Percentiles rank a stretch among this genome's conserved stretches.
Evolutionary conservation across 1,140 invertebrate species (phyloP).

Genomic region (Propsilocerus akamusi): DNA sequence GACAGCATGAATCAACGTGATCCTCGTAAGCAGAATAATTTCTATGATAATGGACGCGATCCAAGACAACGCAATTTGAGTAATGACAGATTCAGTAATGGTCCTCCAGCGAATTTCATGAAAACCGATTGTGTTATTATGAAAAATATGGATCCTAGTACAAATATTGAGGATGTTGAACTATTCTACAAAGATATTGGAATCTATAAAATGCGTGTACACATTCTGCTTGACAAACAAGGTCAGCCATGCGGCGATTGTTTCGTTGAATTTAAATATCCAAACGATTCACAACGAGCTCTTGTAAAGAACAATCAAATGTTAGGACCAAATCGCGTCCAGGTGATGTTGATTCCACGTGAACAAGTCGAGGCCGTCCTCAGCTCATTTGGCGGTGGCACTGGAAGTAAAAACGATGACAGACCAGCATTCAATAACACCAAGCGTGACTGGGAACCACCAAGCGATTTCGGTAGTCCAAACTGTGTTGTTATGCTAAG

Average conservation of each 20-base stretch:
- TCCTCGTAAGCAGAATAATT: too few species aligned
- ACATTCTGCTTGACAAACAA: constrained; percentile 48
- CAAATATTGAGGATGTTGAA: constrained; percentile 53
- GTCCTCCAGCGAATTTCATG: constrained; percentile 6
- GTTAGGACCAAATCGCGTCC: background rate
- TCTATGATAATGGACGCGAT: background rate
- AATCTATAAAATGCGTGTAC: constrained; percentile 53
- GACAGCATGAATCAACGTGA: background rate
- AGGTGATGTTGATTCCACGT: background rate
- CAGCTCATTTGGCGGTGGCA: background rate
- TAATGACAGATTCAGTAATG: background rate
- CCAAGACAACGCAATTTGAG: background rate
- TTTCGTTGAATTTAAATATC: constrained; percentile 61
- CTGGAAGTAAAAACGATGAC: background rate
- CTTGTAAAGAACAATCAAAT: constrained; percentile 40
- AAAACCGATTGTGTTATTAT: constrained; percentile 47
- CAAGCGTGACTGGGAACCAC: constrained; percentile 9
- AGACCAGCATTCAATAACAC: too few species aligned
- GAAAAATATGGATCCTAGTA: constrained; percentile 51
- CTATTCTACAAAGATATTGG: constrained; percentile 63
- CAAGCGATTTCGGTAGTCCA: constrained; percentile 48
- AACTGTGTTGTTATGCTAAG: constrained; percentile 66
- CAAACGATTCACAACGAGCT: constrained; percentile 48
- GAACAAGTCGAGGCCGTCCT: background rate
- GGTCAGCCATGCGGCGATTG: constrained; percentile 60